These are phyloP conservation scores for Irena cyanogastra DNA, from an alignment of 2,113 vertebrate genomes.

Conservation along the genomic window DNA sequence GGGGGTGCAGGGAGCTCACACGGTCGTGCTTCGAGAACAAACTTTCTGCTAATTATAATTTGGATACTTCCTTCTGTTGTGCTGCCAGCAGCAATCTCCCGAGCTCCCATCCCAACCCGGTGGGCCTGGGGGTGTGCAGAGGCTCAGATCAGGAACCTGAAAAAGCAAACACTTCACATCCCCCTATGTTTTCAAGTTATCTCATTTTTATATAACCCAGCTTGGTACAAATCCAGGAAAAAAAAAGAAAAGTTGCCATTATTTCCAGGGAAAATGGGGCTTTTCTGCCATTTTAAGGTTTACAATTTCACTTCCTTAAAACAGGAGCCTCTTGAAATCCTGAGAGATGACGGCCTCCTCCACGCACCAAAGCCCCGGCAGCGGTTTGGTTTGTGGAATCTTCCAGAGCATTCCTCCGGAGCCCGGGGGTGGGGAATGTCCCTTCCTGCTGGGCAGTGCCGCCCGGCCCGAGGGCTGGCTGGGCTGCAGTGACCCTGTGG, in stretches of 20 bases:
- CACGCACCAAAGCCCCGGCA: background rate
- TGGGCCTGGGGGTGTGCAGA: background rate
- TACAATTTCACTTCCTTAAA: background rate
- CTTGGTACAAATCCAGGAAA: background rate
- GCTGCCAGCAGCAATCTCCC: background rate
- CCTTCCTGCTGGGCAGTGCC: fast-evolving
- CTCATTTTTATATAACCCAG: constrained; percentile 23
- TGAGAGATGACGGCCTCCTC: background rate
- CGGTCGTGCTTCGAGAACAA: fast-evolving
- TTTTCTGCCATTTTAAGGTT: background rate
- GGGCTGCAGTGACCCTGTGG: fast-evolving
- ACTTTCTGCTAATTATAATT: background rate
- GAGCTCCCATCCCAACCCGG: background rate
- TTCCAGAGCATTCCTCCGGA: background rate
- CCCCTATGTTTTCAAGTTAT: background rate
- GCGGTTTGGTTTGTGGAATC: background rate
- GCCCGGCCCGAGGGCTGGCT: fast-evolving
- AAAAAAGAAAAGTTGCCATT: background rate
- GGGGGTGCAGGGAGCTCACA: background rate
- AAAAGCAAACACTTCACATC: background rate
- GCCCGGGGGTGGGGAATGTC: fast-evolving
- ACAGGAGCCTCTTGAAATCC: background rate
- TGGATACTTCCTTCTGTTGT: background rate
- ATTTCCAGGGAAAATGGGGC: background rate
- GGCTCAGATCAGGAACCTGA: background rate